Conservation (phyloP, 2,888 invertebrate genomes). For the Drosophila limbata region DNA sequence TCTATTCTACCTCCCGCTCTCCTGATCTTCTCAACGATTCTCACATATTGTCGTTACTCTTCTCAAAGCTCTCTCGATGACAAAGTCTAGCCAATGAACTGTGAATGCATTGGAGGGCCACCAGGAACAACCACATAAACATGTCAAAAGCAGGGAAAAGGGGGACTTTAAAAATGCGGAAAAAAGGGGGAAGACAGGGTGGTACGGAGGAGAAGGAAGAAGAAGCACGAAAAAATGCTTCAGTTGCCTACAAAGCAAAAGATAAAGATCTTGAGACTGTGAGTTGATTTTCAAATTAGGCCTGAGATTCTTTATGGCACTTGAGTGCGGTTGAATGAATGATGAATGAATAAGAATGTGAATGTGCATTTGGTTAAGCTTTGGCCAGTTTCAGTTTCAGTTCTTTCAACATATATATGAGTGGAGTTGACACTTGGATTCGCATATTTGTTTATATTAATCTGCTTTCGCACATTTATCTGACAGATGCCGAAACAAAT, state of each 20-base stretch:
- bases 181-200: not conserved
- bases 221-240: not conserved
- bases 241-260: slow-evolving; percentile 31
- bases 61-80: slow-evolving; percentile 30
- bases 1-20: no score
- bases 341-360: slow-evolving; percentile 31
- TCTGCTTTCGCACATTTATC: slow-evolving; percentile 53
- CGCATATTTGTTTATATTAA: slow-evolving; percentile 31
- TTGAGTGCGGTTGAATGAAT: slow-evolving; percentile 23
- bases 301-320: slow-evolving; percentile 42
- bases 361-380: slow-evolving; percentile 19
- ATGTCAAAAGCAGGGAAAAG: slow-evolving; percentile 25
- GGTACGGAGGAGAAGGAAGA: not conserved
- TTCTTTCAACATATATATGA: not conserved
- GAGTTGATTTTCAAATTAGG: slow-evolving; percentile 56
- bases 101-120: slow-evolving; percentile 39
- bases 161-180: not conserved
- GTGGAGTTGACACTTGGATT: slow-evolving; percentile 24
- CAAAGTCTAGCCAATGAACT: slow-evolving; percentile 69
- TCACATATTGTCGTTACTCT: slow-evolving; percentile 13
- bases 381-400: slow-evolving; percentile 18
- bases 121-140: slow-evolving; percentile 42
- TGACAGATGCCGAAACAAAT: slow-evolving; percentile 31
- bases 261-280: slow-evolving; percentile 45
- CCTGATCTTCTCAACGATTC: not conserved